Evolutionary conservation across 2,797 vertebrate genomes (phyloP), one percentile per base, ranked within the genome.

Genomic region (Enteromius radiatus): DNA sequence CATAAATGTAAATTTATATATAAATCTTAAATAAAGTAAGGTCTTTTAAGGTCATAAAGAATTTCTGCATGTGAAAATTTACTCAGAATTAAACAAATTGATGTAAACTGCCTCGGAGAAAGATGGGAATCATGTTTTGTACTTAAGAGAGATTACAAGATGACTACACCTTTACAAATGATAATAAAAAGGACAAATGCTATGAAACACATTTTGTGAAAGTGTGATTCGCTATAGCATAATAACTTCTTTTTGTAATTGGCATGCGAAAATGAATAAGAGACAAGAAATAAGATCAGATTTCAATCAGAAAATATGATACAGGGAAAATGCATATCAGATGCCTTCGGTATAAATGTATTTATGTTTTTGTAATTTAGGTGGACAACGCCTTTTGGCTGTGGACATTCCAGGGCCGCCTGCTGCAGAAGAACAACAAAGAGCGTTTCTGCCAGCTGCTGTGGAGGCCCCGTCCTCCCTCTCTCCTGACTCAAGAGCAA

Each of bases 381-480:
- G 97, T 99, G 93, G 98, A 99, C 94, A 99, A 99, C 1, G 98
- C 98, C 0, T 99, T 97, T 91, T 99, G 98, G 98, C 92, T 99
- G 86, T 99, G 98, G 98, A 99, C 98, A 0, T 99, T 99, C 92
- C 98, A 99, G 91, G 98, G 98, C 2, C 97, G 98, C 41, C 96
- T 99, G 0, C 96, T 99, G 67, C 98, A 99, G 92, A 99, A 99
- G 84, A 99, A 98, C 91, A 98, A 95, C 92, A 99, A 98, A 86
- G 98, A 99, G 80, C 95, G 98, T 56, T 99, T 99, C 92, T 99
- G 98, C 88, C 98, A 99, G 94, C 93, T 99, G 67, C 94, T 99
- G 3, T 99, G 98, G 98, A 96, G 98, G 88, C 97, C 98, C 15
- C 94, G 98, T 76, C 98, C 97, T 10, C 88, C 95, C 0, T 95